A percentile compares a stretch with the other conserved stretches of the same genome.
Evolutionary conservation across 2,113 vertebrate species (phyloP).

Genomic region (Stegostoma tigrinum): DNA sequence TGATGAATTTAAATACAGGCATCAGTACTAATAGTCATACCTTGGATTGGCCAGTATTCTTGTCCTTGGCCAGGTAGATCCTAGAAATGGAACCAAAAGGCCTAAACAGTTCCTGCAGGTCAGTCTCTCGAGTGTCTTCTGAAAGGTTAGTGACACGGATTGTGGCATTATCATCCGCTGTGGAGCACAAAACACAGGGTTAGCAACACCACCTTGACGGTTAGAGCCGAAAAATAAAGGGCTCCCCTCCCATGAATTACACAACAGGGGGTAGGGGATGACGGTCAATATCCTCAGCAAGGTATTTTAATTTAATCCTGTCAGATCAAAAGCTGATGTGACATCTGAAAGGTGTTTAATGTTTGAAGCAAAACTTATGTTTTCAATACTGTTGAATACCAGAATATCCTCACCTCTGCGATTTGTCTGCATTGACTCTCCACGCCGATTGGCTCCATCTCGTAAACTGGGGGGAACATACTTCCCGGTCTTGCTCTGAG

Average conservation of each 20-base stretch:
- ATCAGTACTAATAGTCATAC: slow-evolving; percentile 47
- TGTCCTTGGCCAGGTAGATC: slow-evolving; percentile 95
- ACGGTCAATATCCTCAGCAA: not conserved
- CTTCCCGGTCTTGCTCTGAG: slow-evolving; percentile 84
- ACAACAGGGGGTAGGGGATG: too few relatives aligned
- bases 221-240: not conserved
- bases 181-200: not conserved
- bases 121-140: slow-evolving; percentile 90
- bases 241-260: not conserved
- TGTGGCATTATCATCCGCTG: slow-evolving; percentile 92
- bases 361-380: not conserved
- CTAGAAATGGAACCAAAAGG: slow-evolving; percentile 94
- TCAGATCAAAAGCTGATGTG: not conserved
- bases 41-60: slow-evolving; percentile 94
- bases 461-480: slow-evolving; percentile 84
- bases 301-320: not conserved
- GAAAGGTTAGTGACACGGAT: slow-evolving; percentile 96
- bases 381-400: not conserved
- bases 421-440: slow-evolving; percentile 94
- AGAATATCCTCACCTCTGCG: slow-evolving; percentile 63
- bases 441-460: slow-evolving; percentile 74
- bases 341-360: too few relatives aligned
- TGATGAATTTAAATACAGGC: not conserved
- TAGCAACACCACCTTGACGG: not conserved
- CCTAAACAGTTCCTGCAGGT: slow-evolving; percentile 93